Evolutionary conservation across 2,797 vertebrate genomes (phyloP), one percentile per base, ranked within the genome.

Genomic region (Falco rusticolus): DNA sequence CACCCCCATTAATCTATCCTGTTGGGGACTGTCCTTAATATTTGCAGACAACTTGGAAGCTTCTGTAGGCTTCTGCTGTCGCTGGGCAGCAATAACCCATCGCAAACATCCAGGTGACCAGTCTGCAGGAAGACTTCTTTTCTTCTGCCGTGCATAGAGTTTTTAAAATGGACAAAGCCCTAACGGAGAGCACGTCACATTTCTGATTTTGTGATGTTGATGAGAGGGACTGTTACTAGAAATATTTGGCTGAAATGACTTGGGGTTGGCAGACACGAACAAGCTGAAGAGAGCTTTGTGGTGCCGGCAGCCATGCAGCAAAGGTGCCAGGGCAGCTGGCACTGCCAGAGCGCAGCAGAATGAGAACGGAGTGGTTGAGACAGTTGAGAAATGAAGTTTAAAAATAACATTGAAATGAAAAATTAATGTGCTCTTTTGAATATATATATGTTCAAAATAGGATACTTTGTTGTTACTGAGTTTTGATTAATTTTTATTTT

Each of bases 181-280:
- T 39, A 26, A 5, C 45, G 1, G 13, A 4, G 48, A 25, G 43
- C 1, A 10, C 28, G n/a, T 18, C 9, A 7, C 3, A 3, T 5
- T 12, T 37, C 34, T 17, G 56, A 14, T 13, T 57, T 43, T 18
- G 45, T n/a, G 33, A 22, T 37, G 24, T 5, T 18, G 60, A 16
- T 59, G 74, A 19, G 47, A 34, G 20, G 53, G 60, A 47, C 5
- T 11, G 71, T 13, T 13, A 26, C 51, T 53, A 50, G 39, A 21
- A n/a, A 17, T 51, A 15, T 5, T 12, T 25, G 20, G 39, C 51
- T 21, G 59, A 16, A n/a, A 9, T 10, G 17, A 7, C 66, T 45
- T 1, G 2, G 19, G 10, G 7, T 25, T 2, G 16, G 33, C 64
- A 37, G 71, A 28, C 31, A 10, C 20, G 1, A 2, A 16, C 14